These are phyloP conservation scores for Ethmia dodecea DNA, from an alignment of 2,888 invertebrate species.

Conservation along the genomic window DNA sequence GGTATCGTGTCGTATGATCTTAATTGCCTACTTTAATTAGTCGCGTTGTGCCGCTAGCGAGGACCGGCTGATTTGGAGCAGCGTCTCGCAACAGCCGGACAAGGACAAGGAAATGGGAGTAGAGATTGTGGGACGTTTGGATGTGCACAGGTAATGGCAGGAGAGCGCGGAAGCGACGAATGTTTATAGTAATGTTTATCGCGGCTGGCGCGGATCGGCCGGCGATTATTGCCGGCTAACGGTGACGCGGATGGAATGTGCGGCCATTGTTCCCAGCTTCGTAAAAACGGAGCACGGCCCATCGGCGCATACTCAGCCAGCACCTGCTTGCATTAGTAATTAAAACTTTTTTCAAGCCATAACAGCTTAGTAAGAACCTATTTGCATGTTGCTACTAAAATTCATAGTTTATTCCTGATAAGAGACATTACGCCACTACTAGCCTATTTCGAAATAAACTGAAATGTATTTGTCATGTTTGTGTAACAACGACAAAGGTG, in stretches of 20 bases:
- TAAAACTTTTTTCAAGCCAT: slow-evolving; percentile 1
- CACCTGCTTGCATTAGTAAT: slow-evolving; percentile 36
- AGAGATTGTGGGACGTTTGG: slow-evolving; percentile 14
- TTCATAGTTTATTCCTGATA: no score
- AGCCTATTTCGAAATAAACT: no score
- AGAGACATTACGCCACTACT: no score
- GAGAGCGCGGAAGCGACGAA: slow-evolving; percentile 28
- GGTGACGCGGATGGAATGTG: slow-evolving; percentile 62
- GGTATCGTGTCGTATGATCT: slow-evolving; percentile 18
- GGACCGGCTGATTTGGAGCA: slow-evolving; percentile 4
- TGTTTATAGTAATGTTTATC: slow-evolving; percentile 23
- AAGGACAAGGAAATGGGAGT: slow-evolving; percentile 7
- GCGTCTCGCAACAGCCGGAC: slow-evolving; percentile 4
- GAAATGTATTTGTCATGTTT: no score
- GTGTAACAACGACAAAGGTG: no score
- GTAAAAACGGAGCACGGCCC: slow-evolving; percentile 57
- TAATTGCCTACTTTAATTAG: slow-evolving; percentile 22
- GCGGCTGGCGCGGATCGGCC: slow-evolving; percentile 38
- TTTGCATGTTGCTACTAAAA: no score
- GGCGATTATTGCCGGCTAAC: slow-evolving; percentile 56
- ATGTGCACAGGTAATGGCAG: background rate
- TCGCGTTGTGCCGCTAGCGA: slow-evolving; percentile 2
- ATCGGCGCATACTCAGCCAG: slow-evolving; percentile 48
- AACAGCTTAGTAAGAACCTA: no score
- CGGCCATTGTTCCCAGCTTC: slow-evolving; percentile 59